Evolutionary conservation across 2,113 vertebrate genomes (phyloP).

Genomic region (Odobenus rosmarus): DNA sequence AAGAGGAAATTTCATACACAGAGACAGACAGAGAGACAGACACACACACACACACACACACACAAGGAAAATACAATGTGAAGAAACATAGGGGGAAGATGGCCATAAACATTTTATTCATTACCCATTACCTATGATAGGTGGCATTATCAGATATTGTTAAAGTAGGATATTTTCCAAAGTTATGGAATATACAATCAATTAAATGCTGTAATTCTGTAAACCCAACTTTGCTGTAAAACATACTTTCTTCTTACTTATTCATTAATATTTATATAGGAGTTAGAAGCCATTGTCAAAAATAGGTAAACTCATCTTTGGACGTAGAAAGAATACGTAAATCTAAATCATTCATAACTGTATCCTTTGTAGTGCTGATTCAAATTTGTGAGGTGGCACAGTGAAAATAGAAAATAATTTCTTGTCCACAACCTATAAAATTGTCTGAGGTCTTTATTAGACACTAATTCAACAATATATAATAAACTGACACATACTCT

Average conservation of each 20-base stretch:
- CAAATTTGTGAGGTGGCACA: background rate
- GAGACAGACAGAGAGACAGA: accelerated
- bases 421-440: background rate
- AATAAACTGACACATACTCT: background rate
- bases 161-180: background rate
- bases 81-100: background rate
- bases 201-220: background rate
- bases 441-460: background rate
- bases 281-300: background rate
- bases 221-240: background rate
- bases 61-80: background rate
- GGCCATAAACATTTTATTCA: background rate
- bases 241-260: background rate
- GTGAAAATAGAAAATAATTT: background rate
- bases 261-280: background rate
- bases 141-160: background rate
- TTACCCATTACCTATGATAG: background rate
- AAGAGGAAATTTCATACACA: background rate
- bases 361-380: accelerated
- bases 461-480: background rate
- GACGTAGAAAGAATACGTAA: background rate
- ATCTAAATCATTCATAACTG: background rate
- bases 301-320: background rate
- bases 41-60: background rate
- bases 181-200: background rate